Evolutionary conservation across 2,113 vertebrate species (phyloP).

Genomic region (Probosciger aterrimus): DNA sequence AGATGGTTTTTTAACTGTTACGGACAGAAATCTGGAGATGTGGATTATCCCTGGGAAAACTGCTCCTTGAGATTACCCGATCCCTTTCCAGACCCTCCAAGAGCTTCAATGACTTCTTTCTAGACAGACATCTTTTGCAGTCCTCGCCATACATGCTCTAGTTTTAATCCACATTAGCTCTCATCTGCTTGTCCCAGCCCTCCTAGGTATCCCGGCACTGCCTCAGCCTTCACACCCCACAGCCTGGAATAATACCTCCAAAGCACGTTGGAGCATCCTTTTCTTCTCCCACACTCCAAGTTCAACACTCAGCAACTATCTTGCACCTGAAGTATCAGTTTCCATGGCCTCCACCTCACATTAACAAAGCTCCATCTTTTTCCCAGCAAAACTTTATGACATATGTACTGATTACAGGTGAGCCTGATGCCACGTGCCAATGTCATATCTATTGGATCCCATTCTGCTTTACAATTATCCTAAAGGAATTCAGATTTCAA

Average conservation of each 20-base stretch:
- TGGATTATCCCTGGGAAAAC: neutral
- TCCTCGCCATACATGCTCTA: neutral
- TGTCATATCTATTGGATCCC: neutral
- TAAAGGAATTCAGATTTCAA: neutral
- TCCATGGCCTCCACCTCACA: neutral
- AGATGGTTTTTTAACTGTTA: neutral
- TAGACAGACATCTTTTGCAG: neutral
- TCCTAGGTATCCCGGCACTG: neutral
- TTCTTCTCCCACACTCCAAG: neutral
- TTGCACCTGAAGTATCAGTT: neutral
- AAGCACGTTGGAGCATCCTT: neutral
- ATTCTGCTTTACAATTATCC: neutral
- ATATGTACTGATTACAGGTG: neutral
- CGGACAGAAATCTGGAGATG: neutral
- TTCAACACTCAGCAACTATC: neutral
- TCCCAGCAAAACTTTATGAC: neutral
- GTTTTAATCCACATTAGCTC: neutral
- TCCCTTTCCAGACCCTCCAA: neutral
- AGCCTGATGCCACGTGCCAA: neutral
- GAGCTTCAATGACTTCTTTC: neutral
- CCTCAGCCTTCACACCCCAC: neutral
- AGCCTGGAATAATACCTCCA: neutral
- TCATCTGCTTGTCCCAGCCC: neutral
- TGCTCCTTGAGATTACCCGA: neutral
- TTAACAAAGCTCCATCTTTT: neutral